Evolutionary conservation across 2,113 vertebrate species (phyloP), one percentile per base, ranked within the genome.

Genomic region (Salvelinus alpinus): DNA sequence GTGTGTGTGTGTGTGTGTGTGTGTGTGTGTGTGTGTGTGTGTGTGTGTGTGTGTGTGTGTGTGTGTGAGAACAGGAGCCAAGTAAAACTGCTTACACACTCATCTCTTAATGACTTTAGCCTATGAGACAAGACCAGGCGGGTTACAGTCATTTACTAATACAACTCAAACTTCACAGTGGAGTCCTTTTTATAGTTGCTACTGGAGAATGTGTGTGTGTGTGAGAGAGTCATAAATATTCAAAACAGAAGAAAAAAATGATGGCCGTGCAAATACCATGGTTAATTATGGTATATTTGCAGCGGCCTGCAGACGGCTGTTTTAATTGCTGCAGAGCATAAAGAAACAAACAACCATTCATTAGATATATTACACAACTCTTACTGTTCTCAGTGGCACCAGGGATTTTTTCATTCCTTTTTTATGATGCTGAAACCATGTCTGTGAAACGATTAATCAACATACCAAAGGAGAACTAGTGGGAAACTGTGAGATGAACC

Each of bases 341-440:
- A 11, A 44, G 76, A 77, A 80, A 73, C 73, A 89, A 72, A 72
- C 79, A 81, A 77, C 73, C 80, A 84, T 86, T 88, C 81, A 86
- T 87, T 88, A 82, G 83, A 72, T 74, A 34, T 70, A 80, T 85
- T 84, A 75, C 84, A 70, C 73, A 87, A 83, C 78, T 72, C 74
- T 73, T 24, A 80, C 59, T n/a, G 59, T 62, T 0, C 74, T 0
- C 74, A 66, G 77, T 65, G 72, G 71, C 57, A 77, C 75, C 60
- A 25, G 11, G 47, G 54, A 16, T 47, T 31, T 78, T 85, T 71
- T 31, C 73, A 27, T 64, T 54, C 68, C 68, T 54, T 84, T 80
- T 87, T 70, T 83, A 34, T 68, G 11, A 57, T 4, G 3, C 62
- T 76, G 66, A 76, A 82, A 85, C 69, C 78, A 83, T 73, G 38